Evolutionary conservation across 2,113 vertebrate species (phyloP).

Genomic region (Zosterops borbonicus): DNA sequence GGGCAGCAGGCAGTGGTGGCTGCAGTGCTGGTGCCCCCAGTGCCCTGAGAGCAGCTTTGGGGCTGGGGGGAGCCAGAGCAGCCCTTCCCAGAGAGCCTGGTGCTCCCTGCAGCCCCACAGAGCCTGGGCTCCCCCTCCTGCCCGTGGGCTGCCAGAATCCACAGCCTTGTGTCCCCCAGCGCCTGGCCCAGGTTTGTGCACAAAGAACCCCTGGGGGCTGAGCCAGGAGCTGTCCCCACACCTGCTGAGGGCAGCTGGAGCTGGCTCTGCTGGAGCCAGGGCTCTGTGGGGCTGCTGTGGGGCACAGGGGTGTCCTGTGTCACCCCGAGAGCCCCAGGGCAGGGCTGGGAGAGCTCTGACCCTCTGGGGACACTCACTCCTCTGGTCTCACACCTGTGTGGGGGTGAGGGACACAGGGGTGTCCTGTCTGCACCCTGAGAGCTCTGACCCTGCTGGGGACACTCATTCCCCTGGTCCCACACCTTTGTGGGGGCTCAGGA

Average conservation of each 20-base stretch:
- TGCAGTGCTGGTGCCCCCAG: accelerated
- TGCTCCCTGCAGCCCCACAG: no score
- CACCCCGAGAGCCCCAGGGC: accelerated
- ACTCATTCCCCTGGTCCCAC: no score
- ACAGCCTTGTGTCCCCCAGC: accelerated
- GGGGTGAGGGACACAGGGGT: not conserved
- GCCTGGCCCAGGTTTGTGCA: accelerated
- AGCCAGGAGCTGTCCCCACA: accelerated
- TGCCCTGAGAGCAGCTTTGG: not conserved
- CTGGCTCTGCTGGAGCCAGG: not conserved
- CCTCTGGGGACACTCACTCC: not conserved
- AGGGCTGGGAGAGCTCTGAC: accelerated
- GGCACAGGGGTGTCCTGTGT: no score
- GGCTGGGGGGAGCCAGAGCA: accelerated
- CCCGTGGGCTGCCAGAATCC: accelerated
- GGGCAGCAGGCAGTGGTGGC: accelerated
- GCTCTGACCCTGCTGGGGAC: no score
- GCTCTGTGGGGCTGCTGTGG: not conserved
- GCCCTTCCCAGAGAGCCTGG: not conserved
- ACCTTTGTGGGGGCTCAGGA: no score
- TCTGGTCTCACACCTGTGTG: not conserved
- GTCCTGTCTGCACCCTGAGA: no score
- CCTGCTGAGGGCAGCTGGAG: not conserved
- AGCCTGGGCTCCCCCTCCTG: no score
- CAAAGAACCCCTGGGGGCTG: not conserved